Conservation (phyloP, 2,113 vertebrate genomes). For the Maylandia zebra region DNA sequence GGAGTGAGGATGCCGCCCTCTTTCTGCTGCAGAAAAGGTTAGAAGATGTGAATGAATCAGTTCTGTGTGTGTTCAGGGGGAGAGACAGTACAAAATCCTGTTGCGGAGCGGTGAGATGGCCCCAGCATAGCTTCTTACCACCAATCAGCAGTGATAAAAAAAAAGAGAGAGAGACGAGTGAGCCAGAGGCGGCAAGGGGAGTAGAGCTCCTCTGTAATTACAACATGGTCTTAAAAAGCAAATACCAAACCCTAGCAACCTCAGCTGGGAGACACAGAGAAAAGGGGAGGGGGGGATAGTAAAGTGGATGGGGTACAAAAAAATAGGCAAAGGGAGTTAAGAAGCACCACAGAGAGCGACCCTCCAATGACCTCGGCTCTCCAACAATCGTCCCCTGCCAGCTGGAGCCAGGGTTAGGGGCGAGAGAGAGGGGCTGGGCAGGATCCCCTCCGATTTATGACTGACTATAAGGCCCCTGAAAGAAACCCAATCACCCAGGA, state of each 20-base stretch:
- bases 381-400: slow-evolving; percentile 69
- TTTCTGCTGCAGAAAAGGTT: slow-evolving; percentile 39
- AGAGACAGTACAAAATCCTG: slow-evolving; percentile 41
- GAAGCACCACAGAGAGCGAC: slow-evolving; percentile 69
- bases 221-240: slow-evolving; percentile 74
- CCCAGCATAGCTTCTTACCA: slow-evolving; percentile 46
- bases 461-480: slow-evolving; percentile 71
- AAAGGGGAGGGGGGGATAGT: slow-evolving; percentile 14
- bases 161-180: not conserved
- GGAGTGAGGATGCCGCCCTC: slow-evolving; percentile 10
- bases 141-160: slow-evolving; percentile 62
- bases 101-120: slow-evolving; percentile 46
- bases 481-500: slow-evolving; percentile 75
- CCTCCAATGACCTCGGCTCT: slow-evolving; percentile 68
- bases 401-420: slow-evolving; percentile 72
- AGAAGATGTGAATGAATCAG: slow-evolving; percentile 54
- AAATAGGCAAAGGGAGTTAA: slow-evolving; percentile 57
- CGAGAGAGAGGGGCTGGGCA: slow-evolving; percentile 65
- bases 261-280: slow-evolving; percentile 54
- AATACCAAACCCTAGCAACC: slow-evolving; percentile 81
- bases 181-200: slow-evolving; percentile 52
- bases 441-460: slow-evolving; percentile 74
- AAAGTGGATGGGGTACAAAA: slow-evolving; percentile 23
- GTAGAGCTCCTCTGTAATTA: slow-evolving; percentile 76
- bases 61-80: slow-evolving; percentile 28